A percentile compares a stretch with the other conserved stretches of the same genome.
Evolutionary conservation across 2,888 invertebrate species (phyloP).

Genomic region (Tipula lateralis): DNA sequence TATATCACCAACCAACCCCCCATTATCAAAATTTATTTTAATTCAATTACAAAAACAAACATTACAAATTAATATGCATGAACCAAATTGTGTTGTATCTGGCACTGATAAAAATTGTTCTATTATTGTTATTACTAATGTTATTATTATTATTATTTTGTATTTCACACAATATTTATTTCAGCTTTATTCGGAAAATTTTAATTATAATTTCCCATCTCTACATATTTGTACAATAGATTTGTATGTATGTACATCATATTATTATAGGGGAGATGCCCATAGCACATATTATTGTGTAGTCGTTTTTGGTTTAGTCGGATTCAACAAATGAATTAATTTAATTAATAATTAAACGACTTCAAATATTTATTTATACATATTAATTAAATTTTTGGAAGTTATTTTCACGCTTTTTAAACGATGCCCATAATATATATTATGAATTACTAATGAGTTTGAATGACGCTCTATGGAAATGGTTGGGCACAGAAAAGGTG

Average conservation of each 20-base stretch:
- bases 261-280: not conserved
- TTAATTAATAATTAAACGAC: not conserved
- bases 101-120: not conserved
- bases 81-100: not conserved
- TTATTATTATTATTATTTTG: not conserved
- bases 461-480: too few species aligned
- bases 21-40: not conserved
- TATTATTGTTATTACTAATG: not conserved
- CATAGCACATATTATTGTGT: not conserved
- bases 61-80: not conserved
- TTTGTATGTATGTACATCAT: not conserved
- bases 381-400: not conserved
- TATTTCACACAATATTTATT: not conserved
- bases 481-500: too few species aligned
- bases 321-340: not conserved
- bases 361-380: not conserved
- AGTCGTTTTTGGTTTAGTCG: not conserved
- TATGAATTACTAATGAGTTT: too few species aligned
- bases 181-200: not conserved
- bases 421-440: not conserved
- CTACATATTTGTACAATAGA: not conserved
- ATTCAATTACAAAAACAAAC: not conserved
- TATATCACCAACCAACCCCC: too few species aligned
- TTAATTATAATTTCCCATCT: not conserved
- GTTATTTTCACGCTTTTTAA: not conserved